Evolutionary conservation across 2,113 vertebrate species (phyloP).

Genomic region (Hylia prasina): DNA sequence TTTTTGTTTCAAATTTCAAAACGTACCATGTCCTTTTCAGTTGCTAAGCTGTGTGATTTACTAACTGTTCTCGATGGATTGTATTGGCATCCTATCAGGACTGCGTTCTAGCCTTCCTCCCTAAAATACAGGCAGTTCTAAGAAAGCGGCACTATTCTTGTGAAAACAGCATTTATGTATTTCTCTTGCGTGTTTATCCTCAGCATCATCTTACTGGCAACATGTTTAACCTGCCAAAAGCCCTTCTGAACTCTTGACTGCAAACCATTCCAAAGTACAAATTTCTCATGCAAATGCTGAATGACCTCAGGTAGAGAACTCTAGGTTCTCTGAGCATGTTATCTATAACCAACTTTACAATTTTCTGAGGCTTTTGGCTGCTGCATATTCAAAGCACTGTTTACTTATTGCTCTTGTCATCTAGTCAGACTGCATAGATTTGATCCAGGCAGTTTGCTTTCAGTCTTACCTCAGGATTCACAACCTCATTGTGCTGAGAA

Average conservation of each 20-base stretch:
- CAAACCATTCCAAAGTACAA: background rate
- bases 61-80: background rate
- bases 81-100: background rate
- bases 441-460: background rate
- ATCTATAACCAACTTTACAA: background rate
- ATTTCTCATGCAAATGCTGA: background rate
- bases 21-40: background rate
- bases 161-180: background rate
- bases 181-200: background rate
- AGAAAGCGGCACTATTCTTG: background rate
- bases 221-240: background rate
- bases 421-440: background rate
- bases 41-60: background rate
- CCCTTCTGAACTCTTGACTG: background rate
- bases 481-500: slow-evolving; percentile 14
- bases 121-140: slow-evolving; percentile 8
- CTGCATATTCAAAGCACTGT: background rate
- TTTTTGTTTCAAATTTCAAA: background rate
- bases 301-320: background rate
- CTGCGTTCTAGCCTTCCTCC: background rate
- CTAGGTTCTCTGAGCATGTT: background rate
- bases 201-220: slow-evolving; percentile 20
- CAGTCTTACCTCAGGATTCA: slow-evolving; percentile 38
- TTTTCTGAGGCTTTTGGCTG: background rate
- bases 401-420: background rate